A percentile compares a stretch with the other conserved stretches of the same genome.
phyloP scores from a whole-genome alignment of 2,113 vertebrate genomes.

The Electrona antarctica region DNA sequence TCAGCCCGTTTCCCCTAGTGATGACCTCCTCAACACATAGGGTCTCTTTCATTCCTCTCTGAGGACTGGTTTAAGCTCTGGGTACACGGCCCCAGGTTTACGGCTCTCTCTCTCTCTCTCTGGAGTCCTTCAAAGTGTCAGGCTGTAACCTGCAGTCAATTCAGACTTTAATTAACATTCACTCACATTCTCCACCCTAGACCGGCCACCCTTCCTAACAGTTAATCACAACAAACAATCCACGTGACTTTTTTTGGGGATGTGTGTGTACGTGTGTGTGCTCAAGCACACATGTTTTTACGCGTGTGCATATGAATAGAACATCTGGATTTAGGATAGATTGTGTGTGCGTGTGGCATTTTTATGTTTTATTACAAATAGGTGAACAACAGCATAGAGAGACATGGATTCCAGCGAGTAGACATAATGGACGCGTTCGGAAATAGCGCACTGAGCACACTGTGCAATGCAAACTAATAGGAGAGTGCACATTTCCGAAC shows the following conservation, averaged over 20 bases:
- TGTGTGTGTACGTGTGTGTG: not conserved
- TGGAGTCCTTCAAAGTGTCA: constrained; percentile 49
- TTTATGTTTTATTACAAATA: too few relatives aligned
- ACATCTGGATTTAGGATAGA: too few relatives aligned
- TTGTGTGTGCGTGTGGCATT: too few relatives aligned
- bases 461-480: too few relatives aligned
- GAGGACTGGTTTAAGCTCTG: constrained; percentile 57
- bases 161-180: constrained; percentile 58
- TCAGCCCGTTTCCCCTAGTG: constrained; percentile 51
- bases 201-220: constrained; percentile 26
- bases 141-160: constrained; percentile 56
- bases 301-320: too few relatives aligned
- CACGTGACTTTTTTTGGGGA: constrained; percentile 29
- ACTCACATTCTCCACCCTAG: constrained; percentile 55
- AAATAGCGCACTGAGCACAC: too few relatives aligned
- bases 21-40: constrained; percentile 66
- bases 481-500: too few relatives aligned
- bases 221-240: constrained; percentile 65
- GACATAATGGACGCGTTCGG: too few relatives aligned
- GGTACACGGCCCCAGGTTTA: constrained; percentile 50
- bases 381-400: too few relatives aligned
- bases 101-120: constrained; percentile 39
- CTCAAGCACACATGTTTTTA: not conserved
- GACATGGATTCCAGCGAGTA: too few relatives aligned
- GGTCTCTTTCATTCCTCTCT: constrained; percentile 70